Evolutionary conservation across 2,113 vertebrate species (phyloP).

Genomic region (Delphinus delphis): DNA sequence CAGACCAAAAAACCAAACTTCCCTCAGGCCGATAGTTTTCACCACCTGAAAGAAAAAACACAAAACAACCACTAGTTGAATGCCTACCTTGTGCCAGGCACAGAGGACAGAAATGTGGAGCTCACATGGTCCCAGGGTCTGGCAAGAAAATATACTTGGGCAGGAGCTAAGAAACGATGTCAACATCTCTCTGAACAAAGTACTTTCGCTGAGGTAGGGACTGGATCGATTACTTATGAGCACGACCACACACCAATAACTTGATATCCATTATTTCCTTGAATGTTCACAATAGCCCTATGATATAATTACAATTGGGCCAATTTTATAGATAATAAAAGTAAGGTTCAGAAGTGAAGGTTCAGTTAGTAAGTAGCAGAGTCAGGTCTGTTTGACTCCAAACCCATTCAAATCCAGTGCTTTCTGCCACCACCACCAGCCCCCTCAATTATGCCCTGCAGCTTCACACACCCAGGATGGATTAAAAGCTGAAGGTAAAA

Average conservation of each 20-base stretch:
- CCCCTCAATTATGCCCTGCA: neutral
- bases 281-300: conserved; percentile 28
- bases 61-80: neutral
- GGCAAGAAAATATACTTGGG: conserved; percentile 31
- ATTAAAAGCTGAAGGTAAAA: conserved; percentile 30
- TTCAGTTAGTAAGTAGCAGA: neutral
- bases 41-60: conserved; percentile 89
- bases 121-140: neutral
- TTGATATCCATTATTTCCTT: conserved; percentile 22
- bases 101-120: conserved; percentile 30
- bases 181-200: neutral
- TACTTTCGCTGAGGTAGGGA: neutral
- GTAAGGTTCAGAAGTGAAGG: neutral
- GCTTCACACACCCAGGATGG: neutral
- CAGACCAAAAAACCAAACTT: conserved; percentile 99
- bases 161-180: conserved; percentile 11
- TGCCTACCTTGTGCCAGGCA: conserved; percentile 7
- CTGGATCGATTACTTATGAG: neutral
- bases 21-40: conserved; percentile 97
- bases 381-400: conserved; percentile 25
- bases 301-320: neutral
- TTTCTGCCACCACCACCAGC: neutral
- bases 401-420: conserved; percentile 17
- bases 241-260: conserved; percentile 23
- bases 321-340: conserved; percentile 15